Base-by-base conservation (phyloP, 30 jellyfish, hydroid and myxozoan genomes). In the Chrysaora quinquecirrha region DNA sequence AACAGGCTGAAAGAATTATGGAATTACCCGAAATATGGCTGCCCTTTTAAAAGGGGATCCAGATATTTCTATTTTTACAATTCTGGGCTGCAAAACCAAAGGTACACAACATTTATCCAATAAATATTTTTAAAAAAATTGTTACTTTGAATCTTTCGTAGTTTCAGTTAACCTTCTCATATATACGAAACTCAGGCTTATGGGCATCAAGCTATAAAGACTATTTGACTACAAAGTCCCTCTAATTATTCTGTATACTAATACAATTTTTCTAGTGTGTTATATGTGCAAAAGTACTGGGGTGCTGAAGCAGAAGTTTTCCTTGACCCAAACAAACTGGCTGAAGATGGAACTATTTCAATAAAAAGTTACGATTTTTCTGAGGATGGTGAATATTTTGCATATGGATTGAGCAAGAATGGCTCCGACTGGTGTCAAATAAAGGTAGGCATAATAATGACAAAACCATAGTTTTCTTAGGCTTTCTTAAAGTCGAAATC, bases 351-450 rank as follows among this genome's bases (percentile, higher is more conserved):
- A 30, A 72, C 88, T 10, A 62, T 68, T 0, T 60, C 97, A 14
- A 71, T 90, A 56, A 64, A 64, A 19, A 63, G 89, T 1, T 61
- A 65, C 48, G 56, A 72, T 23, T 90, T 90, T 79, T 83, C 97
- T 20, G 91, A 90, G 64, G 94, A 83, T 84, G 90, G 97, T n/a
- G 87, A 83, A 47, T 20, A 34, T 4, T 74, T 78, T 64, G 97
- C 97, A 0, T 90, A 90, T 56, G 61, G 79, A 18, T 30, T 90
- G 84, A 90, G 97, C 54, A 66, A 72, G 14, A 90, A 73, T 73
- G 97, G 97, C n/a, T 90, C 97, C 18, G 97, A 90, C 38, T 90
- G 97, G 97, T 62, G 67, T 22, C 71, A 91, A 32, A 76, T 90
- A 12, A 83, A 84, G 67, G 97, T 90, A 25, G 0, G 73, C 52